Conservation (phyloP, 2,113 vertebrate species). For the Ascaphus truei region DNA sequence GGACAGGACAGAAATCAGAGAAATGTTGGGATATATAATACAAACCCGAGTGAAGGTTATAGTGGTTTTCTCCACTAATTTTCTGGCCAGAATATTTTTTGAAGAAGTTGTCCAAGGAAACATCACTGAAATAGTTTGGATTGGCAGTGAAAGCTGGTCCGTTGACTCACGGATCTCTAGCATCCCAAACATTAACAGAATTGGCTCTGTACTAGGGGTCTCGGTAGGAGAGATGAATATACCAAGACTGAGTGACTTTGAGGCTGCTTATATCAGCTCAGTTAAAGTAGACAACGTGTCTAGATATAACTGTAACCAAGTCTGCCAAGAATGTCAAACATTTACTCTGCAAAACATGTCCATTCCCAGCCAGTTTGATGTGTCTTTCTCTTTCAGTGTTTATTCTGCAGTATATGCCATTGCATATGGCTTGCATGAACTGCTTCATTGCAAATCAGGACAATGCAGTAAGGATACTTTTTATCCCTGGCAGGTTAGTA, state of each 20-base stretch:
- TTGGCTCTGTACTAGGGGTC: conserved; percentile 69
- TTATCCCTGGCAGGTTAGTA: conserved; percentile 70
- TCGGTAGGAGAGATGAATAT: conserved; percentile 37
- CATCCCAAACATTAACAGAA: conserved; percentile 53
- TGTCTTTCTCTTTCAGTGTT: conserved; percentile 54
- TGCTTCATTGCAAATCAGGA: conserved; percentile 59
- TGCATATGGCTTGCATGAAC: conserved; percentile 67
- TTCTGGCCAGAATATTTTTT: conserved; percentile 45
- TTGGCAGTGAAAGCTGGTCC: conserved; percentile 69
- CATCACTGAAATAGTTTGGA: conserved; percentile 71
- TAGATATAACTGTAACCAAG: conserved; percentile 52
- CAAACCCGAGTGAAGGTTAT: conserved; percentile 45
- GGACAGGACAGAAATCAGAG: neutral
- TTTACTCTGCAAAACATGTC: conserved; percentile 4
- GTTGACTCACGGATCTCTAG: conserved; percentile 48
- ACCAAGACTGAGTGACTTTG: conserved; percentile 55
- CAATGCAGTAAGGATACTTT: conserved; percentile 52
- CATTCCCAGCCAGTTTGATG: neutral
- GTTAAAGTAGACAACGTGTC: fast-evolving
- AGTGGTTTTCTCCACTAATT: conserved; percentile 50
- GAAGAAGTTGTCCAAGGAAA: conserved; percentile 59
- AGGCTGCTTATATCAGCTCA: conserved; percentile 8
- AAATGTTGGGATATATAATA: conserved; percentile 47
- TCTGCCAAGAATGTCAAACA: conserved; percentile 43
- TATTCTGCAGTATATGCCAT: conserved; percentile 67